These are phyloP conservation scores for Solen grandis DNA, from an alignment of 1,140 invertebrate species.

Conservation along the genomic window DNA sequence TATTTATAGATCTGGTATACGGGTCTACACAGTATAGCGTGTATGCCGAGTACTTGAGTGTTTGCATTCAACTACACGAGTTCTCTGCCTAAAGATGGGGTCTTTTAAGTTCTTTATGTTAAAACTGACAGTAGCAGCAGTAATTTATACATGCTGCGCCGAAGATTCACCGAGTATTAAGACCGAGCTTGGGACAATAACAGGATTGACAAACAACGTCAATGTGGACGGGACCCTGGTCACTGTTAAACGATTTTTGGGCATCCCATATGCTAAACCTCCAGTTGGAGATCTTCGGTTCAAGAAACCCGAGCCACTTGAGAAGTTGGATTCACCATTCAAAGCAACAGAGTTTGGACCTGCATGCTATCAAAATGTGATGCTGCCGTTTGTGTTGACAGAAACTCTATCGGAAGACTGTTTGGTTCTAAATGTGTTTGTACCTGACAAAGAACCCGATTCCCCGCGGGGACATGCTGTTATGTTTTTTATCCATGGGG, in stretches of 20 bases:
- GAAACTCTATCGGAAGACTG: slow-evolving; percentile 88
- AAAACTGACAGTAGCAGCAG: too few species aligned
- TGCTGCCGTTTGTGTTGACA: background rate
- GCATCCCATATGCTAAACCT: slow-evolving; percentile 95
- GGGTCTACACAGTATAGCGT: too few species aligned
- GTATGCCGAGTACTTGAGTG: too few species aligned
- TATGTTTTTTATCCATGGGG: slow-evolving; percentile 97
- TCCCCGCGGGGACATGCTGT: slow-evolving; percentile 82
- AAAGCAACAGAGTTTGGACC: slow-evolving; percentile 87
- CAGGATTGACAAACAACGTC: slow-evolving; percentile 3
- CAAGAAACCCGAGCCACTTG: slow-evolving; percentile 89
- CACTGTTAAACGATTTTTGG: slow-evolving; percentile 85
- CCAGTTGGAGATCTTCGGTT: slow-evolving; percentile 90
- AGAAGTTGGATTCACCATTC: slow-evolving; percentile 89
- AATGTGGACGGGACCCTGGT: background rate
- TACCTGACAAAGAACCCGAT: slow-evolving; percentile 83
- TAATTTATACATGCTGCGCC: too few species aligned
- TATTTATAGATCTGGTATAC: too few species aligned
- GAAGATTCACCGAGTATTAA: too few species aligned
- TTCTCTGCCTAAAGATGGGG: too few species aligned
- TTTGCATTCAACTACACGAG: too few species aligned
- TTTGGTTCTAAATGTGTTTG: slow-evolving; percentile 93
- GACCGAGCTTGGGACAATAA: slow-evolving; percentile 26
- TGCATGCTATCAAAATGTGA: slow-evolving; percentile 72
- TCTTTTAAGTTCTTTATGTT: too few species aligned